phyloP scores from a whole-genome alignment of 2,113 vertebrate genomes.

The Emydocephalus ijimae region DNA sequence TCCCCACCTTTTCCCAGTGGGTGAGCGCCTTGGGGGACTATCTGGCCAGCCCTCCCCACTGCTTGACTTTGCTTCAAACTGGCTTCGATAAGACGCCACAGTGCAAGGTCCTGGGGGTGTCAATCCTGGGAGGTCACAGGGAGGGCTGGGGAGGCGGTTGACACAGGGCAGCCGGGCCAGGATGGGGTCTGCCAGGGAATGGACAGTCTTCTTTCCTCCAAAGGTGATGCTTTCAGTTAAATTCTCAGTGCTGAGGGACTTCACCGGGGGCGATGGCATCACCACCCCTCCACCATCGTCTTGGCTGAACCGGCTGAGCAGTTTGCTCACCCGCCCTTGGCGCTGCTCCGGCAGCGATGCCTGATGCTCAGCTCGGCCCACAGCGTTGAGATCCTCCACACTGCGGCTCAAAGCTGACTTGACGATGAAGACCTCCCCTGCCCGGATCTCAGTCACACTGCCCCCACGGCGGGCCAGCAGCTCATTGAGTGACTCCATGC shows the following conservation, averaged over 20 bases:
- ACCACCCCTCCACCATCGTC: slow-evolving; percentile 32
- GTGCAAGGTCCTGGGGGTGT: background rate
- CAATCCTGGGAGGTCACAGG: slow-evolving; percentile 13
- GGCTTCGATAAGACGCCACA: slow-evolving; percentile 23
- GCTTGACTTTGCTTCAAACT: slow-evolving; percentile 15
- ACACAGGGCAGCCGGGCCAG: background rate
- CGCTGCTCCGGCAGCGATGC: background rate
- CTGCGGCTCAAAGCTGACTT: slow-evolving; percentile 53
- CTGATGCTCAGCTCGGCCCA: background rate
- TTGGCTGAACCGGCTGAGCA: slow-evolving; percentile 73
- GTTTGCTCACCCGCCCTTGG: slow-evolving; percentile 74
- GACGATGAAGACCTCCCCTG: slow-evolving; percentile 73
- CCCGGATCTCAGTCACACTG: slow-evolving; percentile 72
- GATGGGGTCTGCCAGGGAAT: background rate
- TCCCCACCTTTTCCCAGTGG: slow-evolving; percentile 24
- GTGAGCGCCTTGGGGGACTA: background rate
- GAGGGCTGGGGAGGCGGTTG: background rate
- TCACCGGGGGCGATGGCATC: slow-evolving; percentile 35
- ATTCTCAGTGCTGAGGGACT: slow-evolving; percentile 76
- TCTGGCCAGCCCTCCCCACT: slow-evolving; percentile 11
- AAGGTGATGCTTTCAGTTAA: slow-evolving; percentile 44
- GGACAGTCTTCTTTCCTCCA: background rate
- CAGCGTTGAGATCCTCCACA: slow-evolving; percentile 33
- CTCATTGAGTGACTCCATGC: slow-evolving; percentile 45
- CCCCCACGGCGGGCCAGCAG: slow-evolving; percentile 54